Conservation (phyloP, 2,113 vertebrate species). For the Nycticorax nycticorax region DNA sequence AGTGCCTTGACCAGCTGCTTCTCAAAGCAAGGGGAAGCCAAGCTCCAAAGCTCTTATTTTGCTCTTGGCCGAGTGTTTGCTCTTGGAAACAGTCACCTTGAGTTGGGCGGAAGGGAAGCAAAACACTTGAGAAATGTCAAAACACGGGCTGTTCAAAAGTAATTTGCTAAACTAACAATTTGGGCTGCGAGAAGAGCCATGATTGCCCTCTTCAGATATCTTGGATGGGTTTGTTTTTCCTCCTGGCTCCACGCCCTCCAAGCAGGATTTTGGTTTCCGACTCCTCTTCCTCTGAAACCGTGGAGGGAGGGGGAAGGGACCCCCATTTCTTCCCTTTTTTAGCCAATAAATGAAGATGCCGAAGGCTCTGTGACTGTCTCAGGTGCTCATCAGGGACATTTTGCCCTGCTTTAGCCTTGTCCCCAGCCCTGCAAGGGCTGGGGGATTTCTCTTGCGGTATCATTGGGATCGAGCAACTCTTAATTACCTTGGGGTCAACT, state of each 20-base stretch:
- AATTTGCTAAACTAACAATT: conserved; percentile 42
- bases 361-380: fast-evolving
- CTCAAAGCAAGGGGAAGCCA: neutral
- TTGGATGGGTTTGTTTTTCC: conserved; percentile 32
- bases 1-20: neutral
- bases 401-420: neutral
- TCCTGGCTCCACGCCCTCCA: neutral
- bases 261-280: neutral
- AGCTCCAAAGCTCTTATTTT: neutral
- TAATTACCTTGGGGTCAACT: neutral
- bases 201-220: conserved; percentile 40
- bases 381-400: neutral
- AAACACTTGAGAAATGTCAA: conserved; percentile 33
- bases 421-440: fast-evolving
- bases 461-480: fast-evolving
- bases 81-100: conserved; percentile 1
- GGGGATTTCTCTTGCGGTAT: neutral
- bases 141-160: neutral
- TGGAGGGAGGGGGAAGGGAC: neutral
- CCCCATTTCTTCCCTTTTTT: neutral
- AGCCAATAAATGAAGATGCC: neutral
- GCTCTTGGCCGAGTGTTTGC: neutral
- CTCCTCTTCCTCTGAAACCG: neutral
- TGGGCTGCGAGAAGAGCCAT: neutral
- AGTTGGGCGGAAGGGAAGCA: neutral